Conservation (phyloP, 2,797 vertebrate genomes). For the Phrynocephalus vlangalii region DNA sequence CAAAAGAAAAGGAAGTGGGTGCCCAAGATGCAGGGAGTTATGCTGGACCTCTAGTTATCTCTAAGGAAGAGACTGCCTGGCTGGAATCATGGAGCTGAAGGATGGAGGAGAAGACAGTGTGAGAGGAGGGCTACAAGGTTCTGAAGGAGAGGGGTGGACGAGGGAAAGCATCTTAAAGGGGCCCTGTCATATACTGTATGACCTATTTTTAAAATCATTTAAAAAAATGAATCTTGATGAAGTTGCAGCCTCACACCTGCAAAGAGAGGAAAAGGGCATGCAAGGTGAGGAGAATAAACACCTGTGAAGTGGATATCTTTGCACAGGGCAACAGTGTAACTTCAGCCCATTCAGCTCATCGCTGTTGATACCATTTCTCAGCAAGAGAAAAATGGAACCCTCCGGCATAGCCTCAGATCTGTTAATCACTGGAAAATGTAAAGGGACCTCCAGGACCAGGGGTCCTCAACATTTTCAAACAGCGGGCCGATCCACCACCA, state of each 20-base stretch:
- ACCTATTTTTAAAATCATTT: background rate
- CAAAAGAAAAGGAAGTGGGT: too few species aligned
- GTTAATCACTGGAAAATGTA: constrained; percentile 13
- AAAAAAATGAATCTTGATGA: background rate
- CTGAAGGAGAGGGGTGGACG: too few species aligned
- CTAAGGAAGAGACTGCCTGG: too few species aligned
- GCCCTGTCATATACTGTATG: background rate
- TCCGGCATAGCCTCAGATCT: background rate
- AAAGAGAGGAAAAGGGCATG: background rate
- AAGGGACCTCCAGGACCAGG: background rate
- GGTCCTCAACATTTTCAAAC: too few species aligned
- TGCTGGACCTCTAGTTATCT: too few species aligned
- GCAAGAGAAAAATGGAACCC: background rate
- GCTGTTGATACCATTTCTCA: background rate
- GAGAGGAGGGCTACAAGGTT: too few species aligned
- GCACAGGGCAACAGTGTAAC: background rate
- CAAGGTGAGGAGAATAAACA: background rate
- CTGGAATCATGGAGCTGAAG: too few species aligned
- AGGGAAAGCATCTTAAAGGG: too few species aligned
- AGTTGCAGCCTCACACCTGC: background rate
- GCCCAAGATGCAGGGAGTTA: too few species aligned
- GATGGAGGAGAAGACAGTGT: too few species aligned
- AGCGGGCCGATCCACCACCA: too few species aligned
- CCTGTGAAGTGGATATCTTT: background rate
- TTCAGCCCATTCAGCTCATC: background rate